phyloP scores from a whole-genome alignment of 2,797 vertebrate species.

The Sciurus vulgaris region DNA sequence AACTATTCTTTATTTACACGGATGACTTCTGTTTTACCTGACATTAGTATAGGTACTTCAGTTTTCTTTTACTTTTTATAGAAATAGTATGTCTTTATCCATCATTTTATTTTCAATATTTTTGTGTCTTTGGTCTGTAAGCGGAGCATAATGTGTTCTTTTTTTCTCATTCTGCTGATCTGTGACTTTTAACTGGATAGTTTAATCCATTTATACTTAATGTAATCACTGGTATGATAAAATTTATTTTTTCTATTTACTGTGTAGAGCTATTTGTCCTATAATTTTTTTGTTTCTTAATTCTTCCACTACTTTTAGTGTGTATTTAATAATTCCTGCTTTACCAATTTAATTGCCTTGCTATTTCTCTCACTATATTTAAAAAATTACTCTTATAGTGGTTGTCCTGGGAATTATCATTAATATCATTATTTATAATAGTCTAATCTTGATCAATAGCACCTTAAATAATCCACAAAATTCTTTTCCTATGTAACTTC shows the following conservation, averaged over 20 bases:
- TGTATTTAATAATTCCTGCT: not conserved
- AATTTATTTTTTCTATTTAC: not conserved
- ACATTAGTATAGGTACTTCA: not conserved
- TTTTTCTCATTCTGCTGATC: not conserved
- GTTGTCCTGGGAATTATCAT: not conserved
- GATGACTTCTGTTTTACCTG: not conserved
- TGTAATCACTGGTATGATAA: not conserved
- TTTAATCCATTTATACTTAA: not conserved
- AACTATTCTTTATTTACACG: not conserved
- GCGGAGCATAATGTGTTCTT: not conserved
- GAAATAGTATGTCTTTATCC: not conserved
- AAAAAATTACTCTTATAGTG: not conserved
- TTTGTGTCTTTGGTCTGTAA: not conserved
- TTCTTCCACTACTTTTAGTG: not conserved
- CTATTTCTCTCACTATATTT: not conserved
- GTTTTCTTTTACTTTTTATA: not conserved
- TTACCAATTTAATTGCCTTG: not conserved
- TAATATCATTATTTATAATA: not conserved
- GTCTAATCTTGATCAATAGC: not conserved
- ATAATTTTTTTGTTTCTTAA: not conserved
- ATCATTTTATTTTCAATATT: not conserved
- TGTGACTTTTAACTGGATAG: not conserved
- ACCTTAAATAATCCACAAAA: not conserved
- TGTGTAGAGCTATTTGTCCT: not conserved
- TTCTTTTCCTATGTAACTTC: not conserved